Evolutionary conservation across 2,888 invertebrate species (phyloP).

Genomic region (Phymatocera aterrima): DNA sequence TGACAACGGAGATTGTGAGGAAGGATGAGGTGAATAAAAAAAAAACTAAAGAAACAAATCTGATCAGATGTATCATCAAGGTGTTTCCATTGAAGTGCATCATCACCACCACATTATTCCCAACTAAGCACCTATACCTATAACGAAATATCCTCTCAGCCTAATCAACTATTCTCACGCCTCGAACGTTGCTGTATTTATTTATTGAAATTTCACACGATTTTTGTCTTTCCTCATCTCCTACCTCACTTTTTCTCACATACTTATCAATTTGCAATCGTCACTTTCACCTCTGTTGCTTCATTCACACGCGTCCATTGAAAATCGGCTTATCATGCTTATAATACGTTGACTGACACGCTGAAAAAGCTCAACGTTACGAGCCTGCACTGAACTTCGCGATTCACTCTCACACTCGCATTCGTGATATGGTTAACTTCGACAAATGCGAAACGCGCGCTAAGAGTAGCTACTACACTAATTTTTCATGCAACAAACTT

Average conservation of each 20-base stretch:
- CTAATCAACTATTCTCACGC: background rate
- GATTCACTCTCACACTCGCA: constrained; percentile 24
- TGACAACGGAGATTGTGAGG: constrained; percentile 38
- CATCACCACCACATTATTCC: constrained; percentile 57
- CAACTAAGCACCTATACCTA: constrained; percentile 37
- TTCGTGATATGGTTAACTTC: constrained; percentile 18
- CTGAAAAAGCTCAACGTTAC: background rate
- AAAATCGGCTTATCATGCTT: background rate
- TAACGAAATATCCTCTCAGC: constrained; percentile 17
- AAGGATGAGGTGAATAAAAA: constrained; percentile 36
- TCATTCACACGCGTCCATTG: background rate
- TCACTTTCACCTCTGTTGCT: constrained; percentile 5
- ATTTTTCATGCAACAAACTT: constrained; percentile 2
- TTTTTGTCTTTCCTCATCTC: background rate
- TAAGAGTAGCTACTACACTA: constrained; percentile 23
- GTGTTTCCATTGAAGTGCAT: constrained; percentile 74
- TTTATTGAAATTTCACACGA: background rate
- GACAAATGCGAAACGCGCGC: background rate
- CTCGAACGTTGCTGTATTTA: constrained; percentile 7
- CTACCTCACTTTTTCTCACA: background rate
- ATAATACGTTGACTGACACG: background rate
- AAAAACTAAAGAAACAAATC: too few species aligned
- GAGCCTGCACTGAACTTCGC: constrained; percentile 5
- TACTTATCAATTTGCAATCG: background rate
- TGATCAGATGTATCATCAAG: constrained; percentile 71